Conservation (phyloP, 2,113 vertebrate genomes). For the Megaceryle maxima region DNA sequence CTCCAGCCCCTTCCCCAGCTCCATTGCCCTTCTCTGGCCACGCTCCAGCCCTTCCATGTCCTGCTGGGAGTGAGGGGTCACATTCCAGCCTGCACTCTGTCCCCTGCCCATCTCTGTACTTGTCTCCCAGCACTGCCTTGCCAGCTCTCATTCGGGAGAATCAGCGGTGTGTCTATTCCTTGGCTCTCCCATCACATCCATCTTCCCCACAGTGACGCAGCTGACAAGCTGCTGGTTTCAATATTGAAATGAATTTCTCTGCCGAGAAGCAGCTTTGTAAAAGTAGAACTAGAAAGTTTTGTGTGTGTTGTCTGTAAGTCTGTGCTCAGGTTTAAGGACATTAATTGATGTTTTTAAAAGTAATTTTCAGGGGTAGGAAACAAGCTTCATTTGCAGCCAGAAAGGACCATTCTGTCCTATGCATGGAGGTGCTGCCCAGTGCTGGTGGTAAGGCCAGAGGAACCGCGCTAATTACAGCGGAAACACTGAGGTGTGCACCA, state of each 20-base stretch:
- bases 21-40: background rate
- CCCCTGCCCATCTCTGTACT: background rate
- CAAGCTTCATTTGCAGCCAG: background rate
- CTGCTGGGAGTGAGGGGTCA: background rate
- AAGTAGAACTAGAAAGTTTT: background rate
- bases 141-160: background rate
- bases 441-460: background rate
- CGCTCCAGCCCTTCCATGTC: background rate
- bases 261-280: background rate
- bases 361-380: background rate
- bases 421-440: no score
- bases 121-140: background rate
- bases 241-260: background rate
- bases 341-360: background rate
- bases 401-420: no score
- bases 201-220: background rate
- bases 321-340: background rate
- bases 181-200: background rate
- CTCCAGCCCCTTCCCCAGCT: background rate
- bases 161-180: background rate
- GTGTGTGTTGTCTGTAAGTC: background rate
- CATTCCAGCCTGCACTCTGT: background rate
- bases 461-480: background rate
- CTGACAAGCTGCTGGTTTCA: background rate
- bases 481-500: background rate